phyloP scores from a whole-genome alignment of 1,140 invertebrate genomes.

The Cydia amplana region DNA sequence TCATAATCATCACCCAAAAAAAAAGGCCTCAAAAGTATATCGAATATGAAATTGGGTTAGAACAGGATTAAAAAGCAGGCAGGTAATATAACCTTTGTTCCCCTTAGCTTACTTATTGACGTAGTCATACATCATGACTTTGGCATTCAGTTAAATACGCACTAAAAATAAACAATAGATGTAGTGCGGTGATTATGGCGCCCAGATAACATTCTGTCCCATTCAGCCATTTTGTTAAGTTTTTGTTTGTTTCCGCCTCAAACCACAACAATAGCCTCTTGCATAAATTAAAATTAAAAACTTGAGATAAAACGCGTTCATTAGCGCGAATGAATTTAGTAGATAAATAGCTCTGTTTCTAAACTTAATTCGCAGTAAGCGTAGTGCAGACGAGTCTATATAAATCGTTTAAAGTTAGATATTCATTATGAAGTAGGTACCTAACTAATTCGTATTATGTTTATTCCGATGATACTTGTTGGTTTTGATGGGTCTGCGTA shows the following conservation, averaged over 20 bases:
- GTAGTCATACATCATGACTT: slow-evolving; percentile 1
- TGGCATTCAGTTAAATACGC: slow-evolving; percentile 28
- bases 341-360: slow-evolving; percentile 49
- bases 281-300: slow-evolving; percentile 44
- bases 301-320: slow-evolving; percentile 46
- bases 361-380: slow-evolving; percentile 48
- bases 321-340: slow-evolving; percentile 61
- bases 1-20: not conserved
- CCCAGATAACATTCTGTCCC: slow-evolving; percentile 22
- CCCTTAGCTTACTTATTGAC: not conserved
- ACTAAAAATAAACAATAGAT: slow-evolving; percentile 32
- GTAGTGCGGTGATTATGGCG: slow-evolving; percentile 19
- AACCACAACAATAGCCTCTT: slow-evolving; percentile 40
- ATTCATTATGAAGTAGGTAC: not conserved
- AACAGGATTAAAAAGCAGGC: slow-evolving; percentile 5
- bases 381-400: not conserved
- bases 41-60: not conserved
- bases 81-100: not conserved
- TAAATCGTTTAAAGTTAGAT: not conserved
- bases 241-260: slow-evolving; percentile 41
- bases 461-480: no score
- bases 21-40: no score
- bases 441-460: not conserved
- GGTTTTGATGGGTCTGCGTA: no score
- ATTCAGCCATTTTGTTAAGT: slow-evolving; percentile 24